Percentiles rank a stretch among this genome's conserved stretches.
Conservation (phyloP, 2,888 invertebrate species). For the Digitonthophagus gazella region DNA sequence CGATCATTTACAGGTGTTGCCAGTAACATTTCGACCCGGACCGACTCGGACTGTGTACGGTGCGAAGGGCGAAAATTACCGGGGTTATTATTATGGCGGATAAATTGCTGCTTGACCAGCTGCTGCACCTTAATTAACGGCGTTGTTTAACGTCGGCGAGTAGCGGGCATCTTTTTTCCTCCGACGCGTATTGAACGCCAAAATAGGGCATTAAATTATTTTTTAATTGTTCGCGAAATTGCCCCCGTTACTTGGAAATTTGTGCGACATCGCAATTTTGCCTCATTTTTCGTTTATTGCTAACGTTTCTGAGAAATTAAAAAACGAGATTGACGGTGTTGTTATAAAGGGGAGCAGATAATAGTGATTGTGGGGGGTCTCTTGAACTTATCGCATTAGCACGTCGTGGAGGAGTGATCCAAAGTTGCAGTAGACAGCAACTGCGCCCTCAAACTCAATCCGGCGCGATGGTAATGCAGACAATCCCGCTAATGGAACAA, state of each 20-base stretch:
- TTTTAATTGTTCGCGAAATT: slow-evolving; percentile 1
- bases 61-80: slow-evolving; percentile 23
- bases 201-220: slow-evolving; percentile 12
- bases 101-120: slow-evolving; percentile 17
- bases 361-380: background rate
- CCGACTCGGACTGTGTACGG: background rate
- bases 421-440: background rate
- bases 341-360: background rate
- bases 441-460: background rate
- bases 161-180: background rate
- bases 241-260: background rate
- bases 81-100: slow-evolving; percentile 22
- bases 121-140: slow-evolving; percentile 14
- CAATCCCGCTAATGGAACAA: slow-evolving; percentile 17
- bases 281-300: no score
- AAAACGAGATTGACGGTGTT: background rate
- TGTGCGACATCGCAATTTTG: background rate
- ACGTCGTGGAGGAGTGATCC: background rate
- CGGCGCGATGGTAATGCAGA: background rate
- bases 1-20: slow-evolving; percentile 29
- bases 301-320: background rate
- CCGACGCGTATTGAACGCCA: background rate
- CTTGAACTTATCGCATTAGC: background rate
- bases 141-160: background rate
- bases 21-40: slow-evolving; percentile 4